Evolutionary conservation across 2,113 vertebrate species (phyloP), one percentile per base, ranked within the genome.

Genomic region (Oryzias javanicus): DNA sequence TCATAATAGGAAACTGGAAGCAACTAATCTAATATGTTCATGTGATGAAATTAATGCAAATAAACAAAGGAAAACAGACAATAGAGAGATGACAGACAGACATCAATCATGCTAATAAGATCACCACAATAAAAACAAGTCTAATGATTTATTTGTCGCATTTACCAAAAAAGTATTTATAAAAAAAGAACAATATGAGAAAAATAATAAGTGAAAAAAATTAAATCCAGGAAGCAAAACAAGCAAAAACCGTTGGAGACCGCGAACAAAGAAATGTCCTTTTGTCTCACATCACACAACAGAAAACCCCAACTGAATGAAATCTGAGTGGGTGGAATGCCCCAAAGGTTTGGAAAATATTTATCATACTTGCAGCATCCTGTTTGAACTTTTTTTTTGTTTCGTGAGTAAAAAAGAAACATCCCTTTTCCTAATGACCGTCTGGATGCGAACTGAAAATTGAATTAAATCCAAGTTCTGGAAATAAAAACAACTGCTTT

Each of bases 291-390:
- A 47, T 24, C 20, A 50, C 49, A 45, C 42, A 49, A 46, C 49
- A 45, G 64, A 70, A 67, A 35, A 61, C 63, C 54, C 50, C 50
- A 41, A n/a, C 17, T 41, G 42, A 58, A 69, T 41, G 42, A 58
- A 69, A 74, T 63, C 57, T 56, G 60, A 56, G 52, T 61, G 73
- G 74, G 74, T 45, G 49, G 42, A 45, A 45, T n/a, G 29, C 53
- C 81, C 48, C 80, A 29, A 15, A 53, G 73, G 73, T 49, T 60
- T 76, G 61, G 52, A 35, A 74, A 74, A 47, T 66, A 70, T 78
- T 78, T 71, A 76, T 76, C 35, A 29, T n/a, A 60, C 56, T 64
- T 71, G 63, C 64, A 72, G 67, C 64, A 64, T 41, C 19, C 18
- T 62, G 47, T 66, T 48, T 67, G 64, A 55, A 10, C 19, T 47